phyloP scores from a whole-genome alignment of 2,888 invertebrate species.

The Stegophylla sp. region DNA sequence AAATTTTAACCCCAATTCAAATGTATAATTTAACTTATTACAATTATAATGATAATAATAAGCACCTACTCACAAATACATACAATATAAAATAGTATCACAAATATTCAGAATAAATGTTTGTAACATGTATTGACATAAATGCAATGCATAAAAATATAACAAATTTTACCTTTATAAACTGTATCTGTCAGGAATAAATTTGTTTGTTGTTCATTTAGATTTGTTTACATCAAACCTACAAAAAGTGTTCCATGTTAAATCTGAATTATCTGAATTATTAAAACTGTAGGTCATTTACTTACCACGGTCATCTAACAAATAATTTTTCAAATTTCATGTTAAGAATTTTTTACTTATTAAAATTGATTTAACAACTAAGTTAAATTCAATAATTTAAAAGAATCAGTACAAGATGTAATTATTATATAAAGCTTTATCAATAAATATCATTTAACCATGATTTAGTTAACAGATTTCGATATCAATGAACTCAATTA shows the following conservation, averaged over 20 bases:
- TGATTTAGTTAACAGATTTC: neutral
- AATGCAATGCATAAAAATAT: too few species aligned
- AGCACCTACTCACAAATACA: too few species aligned
- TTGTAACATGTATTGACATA: too few species aligned
- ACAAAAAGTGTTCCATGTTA: neutral
- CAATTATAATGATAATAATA: too few species aligned
- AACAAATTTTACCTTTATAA: constrained; percentile 8
- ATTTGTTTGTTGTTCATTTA: constrained; percentile 33
- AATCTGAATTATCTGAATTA: neutral
- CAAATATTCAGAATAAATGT: neutral
- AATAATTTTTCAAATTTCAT: neutral
- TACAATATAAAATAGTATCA: too few species aligned
- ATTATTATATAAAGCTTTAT: neutral
- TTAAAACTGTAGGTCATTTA: neutral
- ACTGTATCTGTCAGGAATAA: constrained; percentile 33
- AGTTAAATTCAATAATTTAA: neutral
- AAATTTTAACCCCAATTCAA: too few species aligned
- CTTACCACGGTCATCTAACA: constrained; percentile 20
- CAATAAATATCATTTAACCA: neutral
- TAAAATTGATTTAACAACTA: neutral
- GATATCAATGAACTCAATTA: neutral
- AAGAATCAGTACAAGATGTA: neutral
- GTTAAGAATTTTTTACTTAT: neutral
- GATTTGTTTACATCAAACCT: constrained; percentile 3
- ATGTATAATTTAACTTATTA: too few species aligned